phyloP scores from a whole-genome alignment of 2,797 vertebrate species.

The Chelon labrosus region DNA sequence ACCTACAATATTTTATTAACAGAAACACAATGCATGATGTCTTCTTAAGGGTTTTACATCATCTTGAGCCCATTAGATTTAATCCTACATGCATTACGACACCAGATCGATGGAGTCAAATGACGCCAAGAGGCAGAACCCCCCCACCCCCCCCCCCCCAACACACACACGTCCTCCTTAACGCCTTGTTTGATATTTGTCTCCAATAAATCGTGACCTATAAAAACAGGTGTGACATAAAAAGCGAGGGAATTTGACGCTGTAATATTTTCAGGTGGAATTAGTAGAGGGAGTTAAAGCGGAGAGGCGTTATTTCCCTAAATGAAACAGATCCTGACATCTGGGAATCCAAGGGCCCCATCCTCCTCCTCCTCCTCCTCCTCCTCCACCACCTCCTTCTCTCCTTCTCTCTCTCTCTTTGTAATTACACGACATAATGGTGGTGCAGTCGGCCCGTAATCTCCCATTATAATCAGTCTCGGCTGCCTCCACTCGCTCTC shows the following conservation, averaged over 20 bases:
- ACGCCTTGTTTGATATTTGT: constrained; percentile 61
- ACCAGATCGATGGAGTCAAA: constrained; percentile 60
- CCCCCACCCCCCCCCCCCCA: too few relatives aligned
- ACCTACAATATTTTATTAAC: constrained; percentile 1
- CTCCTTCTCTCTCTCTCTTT: constrained; percentile 60
- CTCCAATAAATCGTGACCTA: constrained; percentile 62
- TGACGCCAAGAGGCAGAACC: too few relatives aligned
- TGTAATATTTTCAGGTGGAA: constrained; percentile 67
- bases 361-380: constrained; percentile 26
- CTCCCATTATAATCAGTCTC: constrained; percentile 83
- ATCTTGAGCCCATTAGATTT: constrained; percentile 50
- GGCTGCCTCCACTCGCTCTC: constrained; percentile 76
- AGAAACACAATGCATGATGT: constrained; percentile 30
- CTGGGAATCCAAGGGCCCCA: constrained; percentile 51
- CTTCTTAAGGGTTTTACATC: constrained; percentile 37
- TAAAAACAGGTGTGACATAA: constrained; percentile 41
- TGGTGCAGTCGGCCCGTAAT: constrained; percentile 78
- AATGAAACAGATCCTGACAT: constrained; percentile 76
- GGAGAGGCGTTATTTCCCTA: constrained; percentile 66
- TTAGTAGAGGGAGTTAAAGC: constrained; percentile 40
- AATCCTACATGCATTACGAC: constrained; percentile 53
- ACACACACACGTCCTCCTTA: constrained; percentile 40
- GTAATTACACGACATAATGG: constrained; percentile 83
- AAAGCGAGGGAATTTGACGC: constrained; percentile 12
- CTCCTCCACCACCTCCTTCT: constrained; percentile 24